Evolutionary conservation across 1,140 invertebrate species (phyloP), one percentile per base, ranked within the genome.

Genomic region (Trissolcus basalis): DNA sequence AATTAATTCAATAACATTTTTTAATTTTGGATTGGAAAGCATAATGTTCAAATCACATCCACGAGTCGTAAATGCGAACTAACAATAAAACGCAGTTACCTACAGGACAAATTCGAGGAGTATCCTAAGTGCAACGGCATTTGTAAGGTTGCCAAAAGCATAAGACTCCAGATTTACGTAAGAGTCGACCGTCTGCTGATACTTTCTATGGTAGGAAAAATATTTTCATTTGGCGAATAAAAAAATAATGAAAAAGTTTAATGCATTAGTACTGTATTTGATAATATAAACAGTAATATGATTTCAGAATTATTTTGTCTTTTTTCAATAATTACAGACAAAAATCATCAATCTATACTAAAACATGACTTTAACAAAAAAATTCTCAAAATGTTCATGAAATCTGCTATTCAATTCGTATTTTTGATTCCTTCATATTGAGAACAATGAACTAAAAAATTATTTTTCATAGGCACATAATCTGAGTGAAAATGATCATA

Each of bases 111-210:
- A 74, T 48, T 39, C 49, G 19, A 59, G 58, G 47, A 77, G 55
- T 67, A 67, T 80, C 63, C 49, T 72, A 75, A 74, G 70, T 75
- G 55, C 68, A 69, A 69, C 39, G 70, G 49, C 70, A 64, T 77
- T 77, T 77, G 68, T 73, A 64, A 70, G 50, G 55, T 69, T 80
- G 78, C 78, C 78, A 80, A 78, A 78, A 61, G 36, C 71, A 77
- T 75, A 72, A 72, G 59, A 71, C 47, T 15, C 59, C 35, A 67
- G 63, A 80, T 80, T 80, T 75, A 80, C 71, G 71, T 77, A 72
- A 60, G 58, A 72, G 59, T 11, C 53, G 54, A 65, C 32, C 53
- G 60, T 64, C 49, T 65, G 64, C 54, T 69, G 59, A 58, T 63
- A 64, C 59, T 69, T 69, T 69, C 49, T 51, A 58, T 53, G 44